Evolutionary conservation across 2,797 vertebrate species (phyloP).

Genomic region (Coregonus sp.): DNA sequence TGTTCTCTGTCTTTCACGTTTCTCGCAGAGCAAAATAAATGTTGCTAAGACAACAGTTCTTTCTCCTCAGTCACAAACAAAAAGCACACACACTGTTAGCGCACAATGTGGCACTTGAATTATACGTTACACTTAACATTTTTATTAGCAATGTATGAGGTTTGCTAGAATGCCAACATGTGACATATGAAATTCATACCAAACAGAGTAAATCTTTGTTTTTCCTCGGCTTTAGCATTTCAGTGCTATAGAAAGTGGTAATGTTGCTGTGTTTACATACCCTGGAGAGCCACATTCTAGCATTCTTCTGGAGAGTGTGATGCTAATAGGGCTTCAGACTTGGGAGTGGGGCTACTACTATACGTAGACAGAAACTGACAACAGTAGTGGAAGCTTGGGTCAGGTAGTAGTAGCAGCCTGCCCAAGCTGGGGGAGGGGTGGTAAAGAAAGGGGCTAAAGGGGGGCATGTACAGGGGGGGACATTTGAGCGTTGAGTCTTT

Average conservation of each 20-base stretch:
- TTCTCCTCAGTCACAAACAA: no score
- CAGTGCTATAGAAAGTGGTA: not conserved
- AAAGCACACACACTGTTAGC: no score
- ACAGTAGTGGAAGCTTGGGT: not conserved
- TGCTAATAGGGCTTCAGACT: not conserved
- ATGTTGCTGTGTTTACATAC: not conserved
- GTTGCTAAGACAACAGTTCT: no score
- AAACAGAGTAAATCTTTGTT: not conserved
- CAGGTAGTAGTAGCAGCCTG: not conserved
- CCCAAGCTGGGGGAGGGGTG: no score
- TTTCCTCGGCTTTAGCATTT: not conserved
- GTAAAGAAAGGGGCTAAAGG: not conserved
- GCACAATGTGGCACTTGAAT: no score
- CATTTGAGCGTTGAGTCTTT: not conserved
- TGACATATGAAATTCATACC: slow-evolving; percentile 4
- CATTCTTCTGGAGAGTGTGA: not conserved
- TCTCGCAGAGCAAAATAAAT: no score
- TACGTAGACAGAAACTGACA: not conserved
- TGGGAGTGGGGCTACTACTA: not conserved
- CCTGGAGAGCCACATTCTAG: not conserved
- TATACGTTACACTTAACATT: not conserved
- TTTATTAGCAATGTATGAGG: not conserved
- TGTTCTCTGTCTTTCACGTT: no score
- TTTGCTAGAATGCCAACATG: not conserved
- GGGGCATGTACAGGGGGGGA: not conserved